Base-by-base conservation (phyloP, 1,140 invertebrate genomes). In the Drosophila burlai region DNA sequence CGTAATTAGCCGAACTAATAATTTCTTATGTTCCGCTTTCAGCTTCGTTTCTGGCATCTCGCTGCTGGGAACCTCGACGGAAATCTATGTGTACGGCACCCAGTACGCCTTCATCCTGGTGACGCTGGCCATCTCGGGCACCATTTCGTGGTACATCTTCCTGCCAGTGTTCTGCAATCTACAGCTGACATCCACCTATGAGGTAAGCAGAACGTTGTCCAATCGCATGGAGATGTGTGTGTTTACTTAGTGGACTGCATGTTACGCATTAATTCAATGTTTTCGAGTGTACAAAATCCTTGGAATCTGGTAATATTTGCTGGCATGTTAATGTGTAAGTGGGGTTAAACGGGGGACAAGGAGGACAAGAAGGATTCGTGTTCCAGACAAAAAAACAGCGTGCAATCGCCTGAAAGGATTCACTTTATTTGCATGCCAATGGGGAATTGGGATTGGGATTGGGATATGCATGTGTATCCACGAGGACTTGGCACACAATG, bases 1-100 rank as follows among this genome's bases (percentile, higher is more conserved):
- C 43, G 21, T 60, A 74, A 81, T 76, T 80, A 68, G 43, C 55
- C 46, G 16, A 62, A 61, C 59, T 81, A 29, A 49, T 49, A 49
- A 60, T 45, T 54, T 34, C 16, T 40, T 11, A 43, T 46, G 18
- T 55, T 47, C 1, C 40, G 26, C 21, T 72, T 77, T 40, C 31
- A 98, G 97, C 93, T 98, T 98, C 87, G 96, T 98, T 85, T 98
- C 97, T 11, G 97, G 98, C 3, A 97, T 97, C 60, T 96, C 96
- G 1, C 87, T 97, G 2, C 92, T 97, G 57, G 97, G 97, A 0
- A 97, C 95, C 15, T 97, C 97, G 2, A 97, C 97, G 0, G 97
- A 98, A 93, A 95, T 98, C 64, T 98, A 98, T 89, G 95, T 96
- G 46, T 95, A 97, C 76, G 97, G 97, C 2, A 96, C 95, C 0